These are phyloP conservation scores for Tetanocera ferruginea DNA, from an alignment of 2,888 invertebrate genomes.

Conservation along the genomic window DNA sequence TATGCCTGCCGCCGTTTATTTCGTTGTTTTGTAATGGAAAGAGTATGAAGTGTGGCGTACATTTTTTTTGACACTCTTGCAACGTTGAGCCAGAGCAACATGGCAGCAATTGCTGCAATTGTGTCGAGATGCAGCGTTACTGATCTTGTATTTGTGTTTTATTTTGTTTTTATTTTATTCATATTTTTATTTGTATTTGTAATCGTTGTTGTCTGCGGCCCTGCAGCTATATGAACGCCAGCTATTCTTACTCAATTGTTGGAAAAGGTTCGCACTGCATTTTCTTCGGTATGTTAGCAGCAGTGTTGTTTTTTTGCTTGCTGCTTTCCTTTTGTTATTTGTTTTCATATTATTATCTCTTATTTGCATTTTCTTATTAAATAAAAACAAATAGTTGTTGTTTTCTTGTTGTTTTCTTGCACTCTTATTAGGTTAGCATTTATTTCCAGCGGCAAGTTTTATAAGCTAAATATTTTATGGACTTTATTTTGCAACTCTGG, in stretches of 20 bases:
- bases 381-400: no score
- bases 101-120: background rate
- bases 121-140: background rate
- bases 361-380: no score
- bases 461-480: no score
- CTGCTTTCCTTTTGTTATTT: no score
- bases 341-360: no score
- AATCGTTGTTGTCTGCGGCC: background rate
- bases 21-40: background rate
- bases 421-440: no score
- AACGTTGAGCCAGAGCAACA: background rate
- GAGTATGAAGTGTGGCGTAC: background rate
- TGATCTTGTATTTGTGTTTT: background rate
- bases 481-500: no score
- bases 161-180: background rate
- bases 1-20: background rate
- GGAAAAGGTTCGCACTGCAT: slow-evolving; percentile 12
- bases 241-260: slow-evolving; percentile 24
- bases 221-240: background rate
- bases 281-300: no score
- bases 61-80: background rate
- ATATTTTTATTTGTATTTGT: background rate
- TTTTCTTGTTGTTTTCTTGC: no score
- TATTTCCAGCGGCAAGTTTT: no score
- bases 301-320: no score